These are phyloP conservation scores for Synergus umbraculus DNA, from an alignment of 2,888 invertebrate species.

Conservation along the genomic window DNA sequence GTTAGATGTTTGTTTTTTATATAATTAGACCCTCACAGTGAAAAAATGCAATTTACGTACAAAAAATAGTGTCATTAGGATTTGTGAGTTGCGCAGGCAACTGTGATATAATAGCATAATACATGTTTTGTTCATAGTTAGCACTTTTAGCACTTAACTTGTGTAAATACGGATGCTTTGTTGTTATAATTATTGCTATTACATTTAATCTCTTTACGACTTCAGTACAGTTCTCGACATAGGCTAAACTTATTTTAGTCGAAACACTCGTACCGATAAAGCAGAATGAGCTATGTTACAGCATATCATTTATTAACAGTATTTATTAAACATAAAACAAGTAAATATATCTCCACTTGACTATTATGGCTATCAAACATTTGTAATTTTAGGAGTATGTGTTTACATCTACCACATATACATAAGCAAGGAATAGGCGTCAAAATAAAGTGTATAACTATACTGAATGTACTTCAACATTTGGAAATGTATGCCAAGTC, in stretches of 20 bases:
- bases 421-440: not conserved
- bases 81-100: slow-evolving; percentile 66
- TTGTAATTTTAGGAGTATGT: slow-evolving; percentile 31
- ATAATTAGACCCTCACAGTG: not conserved
- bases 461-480: not conserved
- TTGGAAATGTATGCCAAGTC: not conserved
- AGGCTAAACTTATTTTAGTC: not conserved
- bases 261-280: not conserved
- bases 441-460: not conserved
- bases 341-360: slow-evolving; percentile 42
- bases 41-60: slow-evolving; percentile 27
- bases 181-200: slow-evolving; percentile 25
- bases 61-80: slow-evolving; percentile 56
- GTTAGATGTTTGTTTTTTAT: not conserved
- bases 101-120: slow-evolving; percentile 74
- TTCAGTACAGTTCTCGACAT: not conserved
- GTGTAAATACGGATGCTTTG: slow-evolving; percentile 21
- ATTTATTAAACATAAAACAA: slow-evolving; percentile 61
- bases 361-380: slow-evolving; percentile 40
- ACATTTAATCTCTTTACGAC: not conserved
- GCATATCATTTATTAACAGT: slow-evolving; percentile 53
- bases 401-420: slow-evolving; percentile 26
- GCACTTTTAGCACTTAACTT: slow-evolving; percentile 6
- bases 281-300: not conserved
- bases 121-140: slow-evolving; percentile 33